Base-by-base conservation (phyloP, 2,113 vertebrate species). In the Dipodomys merriami region DNA sequence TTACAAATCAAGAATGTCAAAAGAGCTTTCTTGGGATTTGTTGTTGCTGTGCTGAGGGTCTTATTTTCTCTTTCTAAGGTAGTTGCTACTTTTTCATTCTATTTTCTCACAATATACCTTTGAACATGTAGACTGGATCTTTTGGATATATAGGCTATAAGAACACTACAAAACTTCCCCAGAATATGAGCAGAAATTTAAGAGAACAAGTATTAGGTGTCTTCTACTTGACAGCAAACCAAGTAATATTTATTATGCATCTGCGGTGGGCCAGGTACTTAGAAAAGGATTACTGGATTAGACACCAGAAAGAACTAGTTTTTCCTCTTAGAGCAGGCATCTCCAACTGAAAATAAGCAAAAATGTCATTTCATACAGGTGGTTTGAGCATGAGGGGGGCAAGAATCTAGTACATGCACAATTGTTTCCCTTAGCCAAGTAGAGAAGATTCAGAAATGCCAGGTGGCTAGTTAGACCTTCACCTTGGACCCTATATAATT, bases 11-110 rank as follows among this genome's bases (percentile, higher is more conserved):
- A 78, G 87, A 96, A 89, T 2, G 25, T n/a, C 29, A 84, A 92
- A 90, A 23, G 1, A 44, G 83, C 20, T 69, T 94, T 88, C 78
- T 25, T 13, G 9, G 53, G 23, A 33, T 35, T 15, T 74, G 15
- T 27, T 57, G 64, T 64, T 39, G 10, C 6, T 57, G 33, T 46
- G 4, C 33, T 60, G 20, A 4, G 2, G 33, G 39, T 27, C 53
- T 19, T 19, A 69, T 39, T 44, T 87, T 92, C 77, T 92, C 46
- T 25, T 60, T 76, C n/a, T 83, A 44, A 46, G 86, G 33, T 71
- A 86, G 87, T 15, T 29, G n/a, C 10, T 53, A 69, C 9, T 86
- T 93, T 95, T 82, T 69, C 18, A 90, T 57, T 57, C 18, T 57
- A 16, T 57, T 57, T 57, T 57, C 53, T 57, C 53, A 57, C 53